A percentile compares a stretch with the other conserved stretches of the same genome.
These are phyloP conservation scores for Lepus timidus DNA, from an alignment of 2,113 vertebrate species.

Conservation along the genomic window DNA sequence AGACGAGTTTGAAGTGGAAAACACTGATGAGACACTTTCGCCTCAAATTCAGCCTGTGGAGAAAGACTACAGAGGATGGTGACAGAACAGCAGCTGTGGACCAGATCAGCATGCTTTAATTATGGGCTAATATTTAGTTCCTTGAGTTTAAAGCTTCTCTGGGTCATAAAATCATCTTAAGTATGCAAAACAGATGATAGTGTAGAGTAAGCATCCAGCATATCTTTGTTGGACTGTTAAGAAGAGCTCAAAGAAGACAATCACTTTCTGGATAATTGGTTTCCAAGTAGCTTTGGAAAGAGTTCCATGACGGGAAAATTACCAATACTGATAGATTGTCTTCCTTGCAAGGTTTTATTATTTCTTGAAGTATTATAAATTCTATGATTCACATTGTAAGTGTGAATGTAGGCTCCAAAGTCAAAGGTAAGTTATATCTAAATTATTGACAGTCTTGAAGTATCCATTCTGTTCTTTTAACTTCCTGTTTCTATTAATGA, in stretches of 20 bases:
- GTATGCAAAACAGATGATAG: background rate
- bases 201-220: background rate
- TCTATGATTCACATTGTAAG: background rate
- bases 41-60: background rate
- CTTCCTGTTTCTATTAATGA: background rate
- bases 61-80: background rate
- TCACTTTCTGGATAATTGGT: conserved; percentile 39
- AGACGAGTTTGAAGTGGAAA: background rate
- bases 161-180: background rate
- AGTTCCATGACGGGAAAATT: conserved; percentile 30
- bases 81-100: background rate
- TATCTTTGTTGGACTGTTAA: background rate
- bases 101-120: background rate
- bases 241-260: background rate
- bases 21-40: background rate
- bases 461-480: conserved; percentile 27
- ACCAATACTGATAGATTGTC: background rate
- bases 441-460: conserved; percentile 25
- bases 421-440: background rate
- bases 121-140: background rate
- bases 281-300: conserved; percentile 44
- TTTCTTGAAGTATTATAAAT: conserved; percentile 61
- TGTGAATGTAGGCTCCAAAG: conserved; percentile 23
- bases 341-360: conserved; percentile 23
- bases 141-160: conserved; percentile 40